Evolutionary conservation across 1,140 invertebrate species (phyloP).

Genomic region (Rhopalosiphum maidis): DNA sequence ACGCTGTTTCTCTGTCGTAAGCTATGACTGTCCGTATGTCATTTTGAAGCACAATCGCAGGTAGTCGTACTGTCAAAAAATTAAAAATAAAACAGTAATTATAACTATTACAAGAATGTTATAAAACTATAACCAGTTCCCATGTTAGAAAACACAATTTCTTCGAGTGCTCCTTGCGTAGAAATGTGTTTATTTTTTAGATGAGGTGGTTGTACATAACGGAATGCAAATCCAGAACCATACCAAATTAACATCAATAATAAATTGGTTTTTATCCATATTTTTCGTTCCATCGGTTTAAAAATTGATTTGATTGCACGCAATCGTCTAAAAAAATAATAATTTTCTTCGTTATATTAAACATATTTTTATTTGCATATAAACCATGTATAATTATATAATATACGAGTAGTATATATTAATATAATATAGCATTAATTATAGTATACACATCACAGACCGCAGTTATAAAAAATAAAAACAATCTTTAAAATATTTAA

Average conservation of each 20-base stretch:
- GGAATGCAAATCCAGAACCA: slow-evolving; percentile 45
- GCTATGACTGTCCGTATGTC: not conserved
- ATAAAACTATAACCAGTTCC: not conserved
- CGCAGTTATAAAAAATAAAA: not conserved
- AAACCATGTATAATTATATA: not conserved
- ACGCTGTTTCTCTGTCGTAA: not conserved
- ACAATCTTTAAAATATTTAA: not conserved
- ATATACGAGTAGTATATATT: too few relatives aligned
- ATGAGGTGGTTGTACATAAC: slow-evolving; percentile 5
- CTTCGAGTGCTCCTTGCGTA: not conserved
- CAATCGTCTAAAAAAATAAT: slow-evolving; percentile 6
- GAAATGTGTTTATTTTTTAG: not conserved
- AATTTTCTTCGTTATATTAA: not conserved
- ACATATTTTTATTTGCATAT: not conserved
- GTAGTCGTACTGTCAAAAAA: not conserved
- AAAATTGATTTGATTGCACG: slow-evolving; percentile 26
- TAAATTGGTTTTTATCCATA: slow-evolving; percentile 32
- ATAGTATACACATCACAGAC: not conserved
- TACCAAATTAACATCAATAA: slow-evolving; percentile 47
- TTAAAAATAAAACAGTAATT: not conserved
- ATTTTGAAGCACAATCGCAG: slow-evolving; percentile 17
- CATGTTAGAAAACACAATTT: slow-evolving; percentile 23
- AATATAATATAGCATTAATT: too few relatives aligned
- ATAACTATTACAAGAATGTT: not conserved
- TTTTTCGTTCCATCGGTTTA: not conserved